These are phyloP conservation scores for Deilephila elpenor DNA, from an alignment of 2,888 invertebrate species.

Conservation along the genomic window DNA sequence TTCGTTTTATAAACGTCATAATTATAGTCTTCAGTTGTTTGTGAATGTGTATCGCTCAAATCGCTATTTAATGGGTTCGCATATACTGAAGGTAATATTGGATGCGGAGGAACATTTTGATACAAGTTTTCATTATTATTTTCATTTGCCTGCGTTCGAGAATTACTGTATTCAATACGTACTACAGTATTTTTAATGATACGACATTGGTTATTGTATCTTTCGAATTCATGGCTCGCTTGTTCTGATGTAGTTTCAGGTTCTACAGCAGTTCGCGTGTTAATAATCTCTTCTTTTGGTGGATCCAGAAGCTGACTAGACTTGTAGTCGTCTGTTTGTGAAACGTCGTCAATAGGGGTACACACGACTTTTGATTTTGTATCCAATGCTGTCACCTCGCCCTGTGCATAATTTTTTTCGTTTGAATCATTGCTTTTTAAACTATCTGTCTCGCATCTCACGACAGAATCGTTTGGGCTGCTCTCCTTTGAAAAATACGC, in stretches of 20 bases:
- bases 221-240: conserved; percentile 6
- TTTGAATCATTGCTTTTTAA: conserved; percentile 61
- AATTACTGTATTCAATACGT: conserved; percentile 37
- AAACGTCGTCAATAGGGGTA: conserved; percentile 37
- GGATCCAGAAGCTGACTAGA: conserved; percentile 60
- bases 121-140: conserved; percentile 1
- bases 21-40: neutral
- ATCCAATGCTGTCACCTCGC: conserved; percentile 32
- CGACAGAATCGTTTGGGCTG: conserved; percentile 70
- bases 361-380: conserved; percentile 18
- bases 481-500: conserved; percentile 78
- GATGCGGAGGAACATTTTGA: neutral
- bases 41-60: conserved; percentile 2
- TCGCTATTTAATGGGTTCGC: neutral
- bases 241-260: conserved; percentile 18
- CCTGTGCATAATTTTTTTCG: conserved; percentile 42
- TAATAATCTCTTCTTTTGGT: conserved; percentile 30
- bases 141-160: conserved; percentile 29
- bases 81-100: neutral
- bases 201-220: conserved; percentile 18
- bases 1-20: neutral
- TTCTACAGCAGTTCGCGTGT: neutral
- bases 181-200: conserved; percentile 38
- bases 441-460: conserved; percentile 72
- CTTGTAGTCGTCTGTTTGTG: conserved; percentile 74